These are phyloP conservation scores for Mellivora capensis DNA, from an alignment of 2,113 vertebrate species.

Conservation along the genomic window DNA sequence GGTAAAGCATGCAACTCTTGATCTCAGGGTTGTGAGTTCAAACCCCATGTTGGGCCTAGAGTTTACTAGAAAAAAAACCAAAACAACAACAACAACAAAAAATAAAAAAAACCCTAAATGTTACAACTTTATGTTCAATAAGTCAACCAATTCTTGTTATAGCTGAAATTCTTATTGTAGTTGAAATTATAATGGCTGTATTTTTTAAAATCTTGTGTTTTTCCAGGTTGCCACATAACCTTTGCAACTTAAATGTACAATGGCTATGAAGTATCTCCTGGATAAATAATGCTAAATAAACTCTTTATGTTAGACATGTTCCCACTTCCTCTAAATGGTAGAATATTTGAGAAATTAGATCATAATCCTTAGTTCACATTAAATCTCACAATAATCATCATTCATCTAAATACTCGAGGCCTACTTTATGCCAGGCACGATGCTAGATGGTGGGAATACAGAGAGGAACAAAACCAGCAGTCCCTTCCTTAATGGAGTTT, in stretches of 20 bases:
- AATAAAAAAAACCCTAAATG: background rate
- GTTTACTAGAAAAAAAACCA: background rate
- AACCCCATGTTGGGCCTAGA: background rate
- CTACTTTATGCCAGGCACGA: background rate
- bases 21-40: background rate
- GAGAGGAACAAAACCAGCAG: background rate
- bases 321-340: background rate
- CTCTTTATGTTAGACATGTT: background rate
- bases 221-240: background rate
- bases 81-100: too few relatives aligned
- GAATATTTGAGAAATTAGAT: background rate
- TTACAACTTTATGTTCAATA: background rate
- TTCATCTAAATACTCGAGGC: background rate
- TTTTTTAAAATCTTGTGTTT: background rate
- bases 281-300: background rate
- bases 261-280: background rate
- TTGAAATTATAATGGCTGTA: background rate
- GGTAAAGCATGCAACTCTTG: background rate
- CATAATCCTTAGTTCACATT: background rate
- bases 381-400: background rate
- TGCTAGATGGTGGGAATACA: background rate
- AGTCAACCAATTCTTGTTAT: background rate
- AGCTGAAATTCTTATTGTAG: background rate
- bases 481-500: background rate
- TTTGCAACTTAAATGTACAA: slow-evolving; percentile 18